These are phyloP conservation scores for Caenorhabditis sinica DNA, from an alignment of 2,888 invertebrate species.

Conservation along the genomic window DNA sequence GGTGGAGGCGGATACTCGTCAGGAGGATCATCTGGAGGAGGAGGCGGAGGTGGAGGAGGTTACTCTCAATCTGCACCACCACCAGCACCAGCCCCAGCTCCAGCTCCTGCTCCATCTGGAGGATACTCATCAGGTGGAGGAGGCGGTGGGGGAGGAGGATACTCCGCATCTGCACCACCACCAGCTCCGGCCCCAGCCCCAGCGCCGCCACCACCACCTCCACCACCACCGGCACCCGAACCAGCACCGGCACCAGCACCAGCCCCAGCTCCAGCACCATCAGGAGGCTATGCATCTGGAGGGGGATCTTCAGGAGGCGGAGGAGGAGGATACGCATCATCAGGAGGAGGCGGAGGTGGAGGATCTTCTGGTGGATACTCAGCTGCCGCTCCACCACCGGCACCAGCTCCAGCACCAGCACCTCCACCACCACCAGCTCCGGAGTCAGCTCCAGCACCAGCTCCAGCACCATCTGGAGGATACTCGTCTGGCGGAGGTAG, in stretches of 20 bases:
- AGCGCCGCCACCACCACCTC: background rate
- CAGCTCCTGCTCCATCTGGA: constrained; percentile 20
- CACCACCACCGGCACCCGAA: background rate
- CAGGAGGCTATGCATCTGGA: background rate
- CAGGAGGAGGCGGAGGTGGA: background rate
- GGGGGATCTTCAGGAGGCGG: constrained; percentile 9
- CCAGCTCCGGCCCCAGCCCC: background rate
- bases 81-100: constrained; percentile 4
- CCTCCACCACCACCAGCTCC: constrained; percentile 10
- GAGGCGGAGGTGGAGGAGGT: constrained; percentile 35
- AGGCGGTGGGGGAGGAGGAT: constrained; percentile 30
- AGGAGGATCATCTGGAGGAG: constrained; percentile 11
- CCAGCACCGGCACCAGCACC: background rate
- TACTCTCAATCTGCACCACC: background rate
- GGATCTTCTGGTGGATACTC: constrained; percentile 21
- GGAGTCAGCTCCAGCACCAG: constrained; percentile 17
- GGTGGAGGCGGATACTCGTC: no score
- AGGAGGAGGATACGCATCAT: constrained; percentile 24
- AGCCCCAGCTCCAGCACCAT: background rate
- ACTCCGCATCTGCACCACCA: background rate
- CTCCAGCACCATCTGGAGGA: constrained; percentile 26
- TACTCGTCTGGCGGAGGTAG: constrained; percentile 19
- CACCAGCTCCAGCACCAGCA: constrained; percentile 4
- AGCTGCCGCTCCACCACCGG: background rate
- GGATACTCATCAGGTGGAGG: constrained; percentile 7